Base-by-base conservation (phyloP, 2,888 invertebrate genomes). In the Horisme vitalbata region DNA sequence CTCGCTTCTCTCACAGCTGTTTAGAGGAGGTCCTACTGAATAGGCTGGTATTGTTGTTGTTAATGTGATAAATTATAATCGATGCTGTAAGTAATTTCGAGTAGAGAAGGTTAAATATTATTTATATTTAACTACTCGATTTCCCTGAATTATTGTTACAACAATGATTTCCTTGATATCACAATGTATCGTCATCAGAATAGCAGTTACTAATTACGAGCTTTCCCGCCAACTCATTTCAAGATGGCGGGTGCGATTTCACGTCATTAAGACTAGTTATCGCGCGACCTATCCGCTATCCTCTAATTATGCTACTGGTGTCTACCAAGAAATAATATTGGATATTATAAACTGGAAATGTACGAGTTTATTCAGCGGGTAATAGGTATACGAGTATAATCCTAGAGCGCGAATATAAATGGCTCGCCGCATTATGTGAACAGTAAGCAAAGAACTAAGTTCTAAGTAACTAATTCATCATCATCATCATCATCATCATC, bases 261-360 rank as follows among this genome's bases (percentile, higher is more conserved):
- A 72, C 72, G 75, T 85, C 75, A 86, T 86, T 84, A 84, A 73
- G 79, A 77, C 80, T 83, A 83, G 83, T 83, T 84, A 86, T 83
- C 81, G 75, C 76, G 71, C 80, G 79, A 79, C 77, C 78, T 71
- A 69, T 68, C 71, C 60, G 70, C 79, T 71, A 78, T 82, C 77
- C 83, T 82, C 84, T 87, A 82, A 87, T 86, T 83, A 85, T 61
- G 64, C 72, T 71, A 71, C 78, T 74, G 78, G 75, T 73, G 64
- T 72, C 75, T 74, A 75, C 77, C 71, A 67, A 68, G 49, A 48
- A 73, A 77, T 83, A 80, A 83, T 83, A 77, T 80, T 64, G 70
- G 65, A 77, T 76, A 80, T 81, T 81, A 81, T 78, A 78, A 79
- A 77, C 78, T 75, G 76, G 78, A 76, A 75, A 72, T 71, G 65